phyloP scores from a whole-genome alignment of 2,113 vertebrate genomes.

The Bos javanicus region DNA sequence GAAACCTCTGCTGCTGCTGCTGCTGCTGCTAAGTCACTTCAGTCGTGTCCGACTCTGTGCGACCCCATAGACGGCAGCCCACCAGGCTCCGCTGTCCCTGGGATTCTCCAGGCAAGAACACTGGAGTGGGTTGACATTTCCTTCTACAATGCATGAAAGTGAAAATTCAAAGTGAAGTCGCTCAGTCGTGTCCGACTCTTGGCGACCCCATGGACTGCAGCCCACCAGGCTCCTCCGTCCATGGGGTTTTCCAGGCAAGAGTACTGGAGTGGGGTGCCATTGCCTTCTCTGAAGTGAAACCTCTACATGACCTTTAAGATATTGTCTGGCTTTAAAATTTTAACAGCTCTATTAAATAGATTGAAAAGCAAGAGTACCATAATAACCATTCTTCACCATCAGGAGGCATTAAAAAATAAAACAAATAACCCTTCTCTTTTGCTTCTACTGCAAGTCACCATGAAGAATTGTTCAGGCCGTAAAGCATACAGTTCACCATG shows the following conservation, averaged over 20 bases:
- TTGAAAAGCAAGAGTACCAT: neutral
- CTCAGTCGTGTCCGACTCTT: accelerated
- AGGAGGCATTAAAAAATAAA: neutral
- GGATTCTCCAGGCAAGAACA: too few relatives aligned
- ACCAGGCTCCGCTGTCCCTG: too few relatives aligned
- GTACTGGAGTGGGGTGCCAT: too few relatives aligned
- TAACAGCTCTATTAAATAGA: neutral
- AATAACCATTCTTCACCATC: neutral
- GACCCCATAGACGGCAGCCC: too few relatives aligned
- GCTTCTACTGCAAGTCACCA: neutral
- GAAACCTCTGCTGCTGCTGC: neutral
- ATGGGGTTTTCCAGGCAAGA: too few relatives aligned
- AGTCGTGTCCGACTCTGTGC: too few relatives aligned
- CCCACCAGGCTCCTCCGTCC: too few relatives aligned
- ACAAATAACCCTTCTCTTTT: neutral
- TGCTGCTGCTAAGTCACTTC: too few relatives aligned
- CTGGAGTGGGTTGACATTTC: too few relatives aligned
- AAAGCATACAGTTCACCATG: neutral
- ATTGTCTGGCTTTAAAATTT: slow-evolving; percentile 1
- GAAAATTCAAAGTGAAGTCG: too few relatives aligned
- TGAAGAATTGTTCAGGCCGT: neutral
- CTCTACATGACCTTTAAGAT: neutral
- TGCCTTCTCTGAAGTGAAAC: neutral
- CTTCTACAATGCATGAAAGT: too few relatives aligned
- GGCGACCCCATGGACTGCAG: too few relatives aligned